phyloP scores from a whole-genome alignment of 2,888 invertebrate species.

The Agrotis puta region DNA sequence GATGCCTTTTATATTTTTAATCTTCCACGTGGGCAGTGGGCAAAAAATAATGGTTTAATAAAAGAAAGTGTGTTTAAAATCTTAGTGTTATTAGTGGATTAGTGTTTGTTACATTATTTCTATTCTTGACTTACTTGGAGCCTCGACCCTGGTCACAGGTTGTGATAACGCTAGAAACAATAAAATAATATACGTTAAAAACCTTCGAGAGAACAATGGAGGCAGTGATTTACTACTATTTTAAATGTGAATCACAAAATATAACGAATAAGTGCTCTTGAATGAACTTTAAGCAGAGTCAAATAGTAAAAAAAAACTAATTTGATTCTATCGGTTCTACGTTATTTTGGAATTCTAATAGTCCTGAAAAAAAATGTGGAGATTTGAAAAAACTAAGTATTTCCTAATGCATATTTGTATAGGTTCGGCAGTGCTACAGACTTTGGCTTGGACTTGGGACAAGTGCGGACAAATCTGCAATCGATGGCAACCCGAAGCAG shows the following conservation, averaged over 20 bases:
- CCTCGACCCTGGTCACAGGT: constrained; percentile 54
- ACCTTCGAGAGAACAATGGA: background rate
- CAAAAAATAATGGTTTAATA: too few species aligned
- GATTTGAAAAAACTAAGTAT: background rate
- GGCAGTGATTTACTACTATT: background rate
- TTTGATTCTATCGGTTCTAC: background rate
- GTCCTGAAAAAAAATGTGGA: too few species aligned
- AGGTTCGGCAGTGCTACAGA: background rate
- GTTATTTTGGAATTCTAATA: background rate
- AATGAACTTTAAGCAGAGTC: background rate
- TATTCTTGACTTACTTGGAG: constrained; percentile 54
- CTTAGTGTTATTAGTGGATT: constrained; percentile 7
- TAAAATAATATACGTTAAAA: constrained; percentile 45
- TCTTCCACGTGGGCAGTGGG: too few species aligned
- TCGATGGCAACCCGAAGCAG: background rate
- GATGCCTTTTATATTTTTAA: too few species aligned
- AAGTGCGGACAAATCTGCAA: background rate
- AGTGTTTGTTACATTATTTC: constrained; percentile 16
- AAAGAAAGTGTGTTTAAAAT: too few species aligned
- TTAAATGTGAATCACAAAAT: background rate
- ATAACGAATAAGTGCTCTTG: background rate
- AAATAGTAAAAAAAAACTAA: too few species aligned
- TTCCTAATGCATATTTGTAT: too few species aligned
- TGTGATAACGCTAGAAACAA: constrained; percentile 59
- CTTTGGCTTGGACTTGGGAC: too few species aligned